Evolutionary conservation across 1,140 invertebrate species (phyloP), one percentile per base, ranked within the genome.

Genomic region (Tetragnatha versicolor): DNA sequence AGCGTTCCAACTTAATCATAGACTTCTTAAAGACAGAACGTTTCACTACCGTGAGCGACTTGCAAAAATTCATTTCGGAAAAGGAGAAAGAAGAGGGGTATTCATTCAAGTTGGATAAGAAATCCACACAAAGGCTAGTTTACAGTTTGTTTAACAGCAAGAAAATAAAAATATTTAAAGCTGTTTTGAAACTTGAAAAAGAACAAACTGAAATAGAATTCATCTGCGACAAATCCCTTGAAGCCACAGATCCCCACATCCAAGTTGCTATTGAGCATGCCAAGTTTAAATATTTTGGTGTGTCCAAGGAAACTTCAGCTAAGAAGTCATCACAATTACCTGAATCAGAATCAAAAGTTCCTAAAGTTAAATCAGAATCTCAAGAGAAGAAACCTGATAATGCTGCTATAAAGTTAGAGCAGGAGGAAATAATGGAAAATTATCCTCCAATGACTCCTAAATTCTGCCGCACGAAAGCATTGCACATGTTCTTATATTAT

Each of bases 401-500:
- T 20, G 25, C 49, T 51, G n/a, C 25, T 5, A n/a, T n/a, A n/a
- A n/a, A n/a, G n/a, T n/a, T n/a, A n/a, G 42, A 47, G 20, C 42
- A 47, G 20, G 20, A 47, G 42, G 42, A 47, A 47, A 47, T 47
- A 12, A 2, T 47, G 42, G 10, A 10, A 12, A 31, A 2, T n/a
- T 5, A 47, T 29, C 42, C 25, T 3, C 12, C 2, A 10, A 66
- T 66, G 25, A 17, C 22, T 31, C 92, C 92, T 0, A 94, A 93
- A 85, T 92, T 93, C 81, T 83, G 90, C 2, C 85, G 92, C 33
- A 89, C 92, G 85, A 85, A 89, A 80, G 85, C 88, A n/a, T 80
- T 94, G 20, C 92, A 94, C 82, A 85, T 90, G 76, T 88, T 91
- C 58, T 81, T 94, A 0, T 93, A 88, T 84, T 93, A 93, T 83